These are phyloP conservation scores for Trissolcus basalis DNA, from an alignment of 1,140 invertebrate species.

Conservation along the genomic window DNA sequence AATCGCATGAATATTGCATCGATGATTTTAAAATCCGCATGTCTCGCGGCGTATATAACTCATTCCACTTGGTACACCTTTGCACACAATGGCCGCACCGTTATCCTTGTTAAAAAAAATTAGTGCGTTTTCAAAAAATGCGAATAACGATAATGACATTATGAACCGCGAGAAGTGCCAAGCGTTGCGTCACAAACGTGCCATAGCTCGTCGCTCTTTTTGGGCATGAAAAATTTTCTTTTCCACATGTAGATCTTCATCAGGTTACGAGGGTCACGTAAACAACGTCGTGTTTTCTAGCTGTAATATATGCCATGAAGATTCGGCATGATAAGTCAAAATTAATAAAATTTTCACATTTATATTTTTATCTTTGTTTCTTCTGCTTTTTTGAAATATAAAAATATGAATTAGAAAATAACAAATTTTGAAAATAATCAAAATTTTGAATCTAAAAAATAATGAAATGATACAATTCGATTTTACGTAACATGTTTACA, in stretches of 20 bases:
- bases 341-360: too few relatives aligned
- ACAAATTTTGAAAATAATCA: too few relatives aligned
- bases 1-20: slow-evolving; percentile 22
- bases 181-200: not conserved
- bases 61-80: slow-evolving; percentile 50
- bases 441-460: too few relatives aligned
- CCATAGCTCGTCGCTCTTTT: slow-evolving; percentile 4
- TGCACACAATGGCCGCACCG: slow-evolving; percentile 48
- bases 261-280: too few relatives aligned
- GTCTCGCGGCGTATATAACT: slow-evolving; percentile 56
- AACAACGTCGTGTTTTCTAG: too few relatives aligned
- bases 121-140: slow-evolving; percentile 48
- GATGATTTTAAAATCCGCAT: slow-evolving; percentile 55
- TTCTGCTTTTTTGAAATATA: too few relatives aligned
- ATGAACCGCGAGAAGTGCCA: slow-evolving; percentile 32
- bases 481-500: slow-evolving; percentile 10
- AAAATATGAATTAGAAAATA: too few relatives aligned
- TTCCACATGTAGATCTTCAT: slow-evolving; percentile 15
- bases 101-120: slow-evolving; percentile 46
- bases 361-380: too few relatives aligned
- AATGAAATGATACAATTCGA: too few relatives aligned
- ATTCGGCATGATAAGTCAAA: too few relatives aligned
- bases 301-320: too few relatives aligned
- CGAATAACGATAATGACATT: slow-evolving; percentile 19
- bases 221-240: slow-evolving; percentile 25